These are phyloP conservation scores for Pristionchus japonicus DNA, from an alignment of 2,888 invertebrate species.

Conservation along the genomic window DNA sequence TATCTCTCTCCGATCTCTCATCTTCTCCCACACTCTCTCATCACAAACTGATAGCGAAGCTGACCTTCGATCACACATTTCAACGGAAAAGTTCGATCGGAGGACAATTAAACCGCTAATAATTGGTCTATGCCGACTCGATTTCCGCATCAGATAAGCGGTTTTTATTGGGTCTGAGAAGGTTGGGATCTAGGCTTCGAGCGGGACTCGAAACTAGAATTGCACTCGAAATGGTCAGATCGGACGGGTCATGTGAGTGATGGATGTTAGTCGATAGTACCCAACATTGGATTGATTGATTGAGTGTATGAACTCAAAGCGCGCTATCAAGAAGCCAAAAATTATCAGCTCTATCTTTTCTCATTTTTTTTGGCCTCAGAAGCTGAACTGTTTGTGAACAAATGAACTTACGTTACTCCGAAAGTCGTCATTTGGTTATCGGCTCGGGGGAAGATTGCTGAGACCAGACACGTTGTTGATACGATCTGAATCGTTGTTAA, in stretches of 20 bases:
- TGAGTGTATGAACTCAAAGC: too few relatives aligned
- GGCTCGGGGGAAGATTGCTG: constrained; percentile 17
- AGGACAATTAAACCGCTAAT: background rate
- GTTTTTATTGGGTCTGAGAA: background rate
- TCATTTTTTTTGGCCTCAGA: too few relatives aligned
- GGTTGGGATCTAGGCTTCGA: background rate
- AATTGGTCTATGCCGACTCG: background rate
- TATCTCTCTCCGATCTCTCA: background rate
- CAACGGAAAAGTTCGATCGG: background rate
- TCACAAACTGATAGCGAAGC: background rate
- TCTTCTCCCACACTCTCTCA: background rate
- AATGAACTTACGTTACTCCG: constrained; percentile 3
- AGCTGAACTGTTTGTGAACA: too few relatives aligned
- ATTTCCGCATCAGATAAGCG: background rate
- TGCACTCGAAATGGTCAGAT: background rate
- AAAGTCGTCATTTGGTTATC: constrained; percentile 24
- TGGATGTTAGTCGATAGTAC: too few relatives aligned
- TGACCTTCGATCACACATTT: background rate
- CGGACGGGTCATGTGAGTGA: too few relatives aligned
- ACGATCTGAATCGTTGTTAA: background rate
- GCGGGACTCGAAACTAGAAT: background rate
- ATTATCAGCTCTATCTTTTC: too few relatives aligned
- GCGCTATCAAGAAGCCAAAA: too few relatives aligned
- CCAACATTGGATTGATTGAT: too few relatives aligned
- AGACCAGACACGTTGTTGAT: background rate